Evolutionary conservation across 2,888 invertebrate genomes (phyloP), one percentile per base, ranked within the genome.

Genomic region (Drosophila pseudotakahashii): DNA sequence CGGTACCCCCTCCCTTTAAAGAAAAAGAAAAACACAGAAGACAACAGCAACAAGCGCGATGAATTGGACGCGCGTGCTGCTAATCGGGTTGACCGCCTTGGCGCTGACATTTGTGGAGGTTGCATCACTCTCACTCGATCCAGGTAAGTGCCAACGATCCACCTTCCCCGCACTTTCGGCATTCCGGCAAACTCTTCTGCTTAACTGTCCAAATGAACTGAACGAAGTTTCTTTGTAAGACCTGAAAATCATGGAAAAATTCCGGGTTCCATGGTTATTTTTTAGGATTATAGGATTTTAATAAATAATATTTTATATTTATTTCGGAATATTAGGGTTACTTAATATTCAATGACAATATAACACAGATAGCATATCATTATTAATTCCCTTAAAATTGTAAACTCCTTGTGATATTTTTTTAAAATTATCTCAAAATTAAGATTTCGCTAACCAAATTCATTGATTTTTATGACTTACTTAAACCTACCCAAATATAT

Each of bases 71-170:
- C 88, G 80, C 76, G 78, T 90, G 75, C 72, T 91, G 72, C 72
- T 84, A 51, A 73, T 84, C 73, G 87, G 75, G 41, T 57, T 85
- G 76, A 82, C 78, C 76, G 68, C 81, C 71, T 63, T 82, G 77
- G 83, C 76, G 73, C 76, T 89, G 85, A 81, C 82, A 71, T 59
- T 90, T 75, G 89, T 79, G 77, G 84, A 89, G 81, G 89, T 89
- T 80, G 81, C 89, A 77, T 87, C 91, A 78, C 83, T 92, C 78
- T 92, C 92, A 73, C 85, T 92, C 69, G 92, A 92, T 90, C 92
- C 92, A 92, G 92, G 92, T 92, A 90, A 63, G 79, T 73, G 61
- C 62, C n/a, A 13, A 16, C 26, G 42, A 7, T 10, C n/a, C 30
- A 13, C 32, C 48, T 7, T 37, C 6, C 14, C 9, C 7, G 7